Evolutionary conservation across 1,140 invertebrate genomes (phyloP).

Genomic region (Drosophila suzukii): DNA sequence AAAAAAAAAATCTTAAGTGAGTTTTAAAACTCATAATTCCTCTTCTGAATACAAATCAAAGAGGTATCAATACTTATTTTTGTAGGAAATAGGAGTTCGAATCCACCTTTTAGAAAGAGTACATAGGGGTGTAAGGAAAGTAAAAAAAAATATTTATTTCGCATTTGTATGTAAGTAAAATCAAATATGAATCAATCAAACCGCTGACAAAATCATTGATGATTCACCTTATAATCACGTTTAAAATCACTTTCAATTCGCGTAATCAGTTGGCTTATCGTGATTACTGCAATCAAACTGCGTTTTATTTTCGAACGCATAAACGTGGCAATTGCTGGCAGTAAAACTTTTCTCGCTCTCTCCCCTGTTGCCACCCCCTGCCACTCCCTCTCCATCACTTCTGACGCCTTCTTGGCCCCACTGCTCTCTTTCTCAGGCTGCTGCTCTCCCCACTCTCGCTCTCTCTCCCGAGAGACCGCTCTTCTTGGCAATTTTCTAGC

Average conservation of each 20-base stretch:
- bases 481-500: conserved; percentile 75
- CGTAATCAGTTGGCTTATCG: background rate
- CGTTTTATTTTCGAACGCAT: conserved; percentile 9
- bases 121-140: too few species aligned
- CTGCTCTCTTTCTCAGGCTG: conserved; percentile 23
- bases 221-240: background rate
- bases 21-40: too few species aligned
- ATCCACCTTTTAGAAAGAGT: too few species aligned
- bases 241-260: background rate
- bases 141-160: too few species aligned
- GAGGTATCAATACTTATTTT: too few species aligned
- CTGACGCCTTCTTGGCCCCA: conserved; percentile 12
- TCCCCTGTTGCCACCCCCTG: conserved; percentile 12
- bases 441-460: conserved; percentile 20
- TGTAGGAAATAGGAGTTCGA: too few species aligned
- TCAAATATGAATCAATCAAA: too few species aligned
- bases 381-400: background rate
- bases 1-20: too few species aligned
- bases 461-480: conserved; percentile 10
- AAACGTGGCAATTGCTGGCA: conserved; percentile 34
- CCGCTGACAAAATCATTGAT: background rate
- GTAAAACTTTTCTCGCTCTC: conserved; percentile 53
- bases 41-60: too few species aligned
- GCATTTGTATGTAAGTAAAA: too few species aligned
- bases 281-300: background rate